Evolutionary conservation across 2,113 vertebrate genomes (phyloP).

Genomic region (Struthio camelus): DNA sequence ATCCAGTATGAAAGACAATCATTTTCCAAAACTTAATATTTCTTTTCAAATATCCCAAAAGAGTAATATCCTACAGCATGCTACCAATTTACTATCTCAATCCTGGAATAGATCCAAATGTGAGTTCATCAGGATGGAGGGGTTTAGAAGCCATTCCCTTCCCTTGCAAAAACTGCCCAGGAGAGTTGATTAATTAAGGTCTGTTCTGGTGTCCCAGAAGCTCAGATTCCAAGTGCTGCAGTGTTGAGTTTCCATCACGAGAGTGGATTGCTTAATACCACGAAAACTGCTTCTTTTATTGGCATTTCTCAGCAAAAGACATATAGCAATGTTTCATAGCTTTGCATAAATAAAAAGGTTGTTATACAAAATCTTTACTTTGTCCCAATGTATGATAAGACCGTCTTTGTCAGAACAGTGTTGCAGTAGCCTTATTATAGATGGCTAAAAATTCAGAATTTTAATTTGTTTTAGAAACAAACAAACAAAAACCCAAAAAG

Average conservation of each 20-base stretch:
- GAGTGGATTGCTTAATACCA: background rate
- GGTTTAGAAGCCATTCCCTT: background rate
- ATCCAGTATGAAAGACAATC: background rate
- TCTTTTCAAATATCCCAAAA: background rate
- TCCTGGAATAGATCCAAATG: background rate
- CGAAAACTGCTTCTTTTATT: background rate
- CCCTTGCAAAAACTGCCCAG: background rate
- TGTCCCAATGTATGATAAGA: background rate
- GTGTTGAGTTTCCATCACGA: background rate
- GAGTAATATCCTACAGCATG: background rate
- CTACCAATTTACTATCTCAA: background rate
- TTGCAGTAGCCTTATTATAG: background rate
- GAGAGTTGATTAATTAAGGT: background rate
- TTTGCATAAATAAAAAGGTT: background rate
- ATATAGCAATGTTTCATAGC: background rate
- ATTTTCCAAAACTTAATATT: background rate
- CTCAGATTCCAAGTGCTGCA: background rate
- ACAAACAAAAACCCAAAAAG: background rate
- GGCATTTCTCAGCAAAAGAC: background rate
- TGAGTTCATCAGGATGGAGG: background rate
- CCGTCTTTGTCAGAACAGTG: background rate
- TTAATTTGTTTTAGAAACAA: background rate
- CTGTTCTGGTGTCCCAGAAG: background rate
- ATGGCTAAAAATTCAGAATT: background rate
- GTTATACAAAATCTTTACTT: background rate